phyloP scores from a whole-genome alignment of 2,888 invertebrate species.

The Ennomos erosarius region DNA sequence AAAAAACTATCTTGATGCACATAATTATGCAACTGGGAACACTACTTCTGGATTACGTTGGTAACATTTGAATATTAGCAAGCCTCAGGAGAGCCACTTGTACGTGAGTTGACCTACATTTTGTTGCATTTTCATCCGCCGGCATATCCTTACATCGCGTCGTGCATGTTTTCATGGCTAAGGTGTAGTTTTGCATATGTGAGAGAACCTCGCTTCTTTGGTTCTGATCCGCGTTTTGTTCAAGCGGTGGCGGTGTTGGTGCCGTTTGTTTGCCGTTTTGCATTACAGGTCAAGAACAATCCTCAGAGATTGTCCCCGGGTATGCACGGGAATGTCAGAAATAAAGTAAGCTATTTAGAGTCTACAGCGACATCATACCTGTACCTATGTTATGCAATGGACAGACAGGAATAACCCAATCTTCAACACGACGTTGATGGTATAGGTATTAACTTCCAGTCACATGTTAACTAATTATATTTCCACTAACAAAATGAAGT shows the following conservation, averaged over 20 bases:
- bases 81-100: conserved; percentile 26
- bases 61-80: conserved; percentile 19
- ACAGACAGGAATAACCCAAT: too few relatives aligned
- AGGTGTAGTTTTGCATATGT: conserved; percentile 37
- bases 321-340: conserved; percentile 42
- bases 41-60: conserved; percentile 4
- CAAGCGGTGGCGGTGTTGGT: conserved; percentile 45
- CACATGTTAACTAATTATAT: too few relatives aligned
- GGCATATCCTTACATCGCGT: conserved; percentile 22
- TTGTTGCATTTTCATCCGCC: conserved; percentile 24
- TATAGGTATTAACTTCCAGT: not conserved
- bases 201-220: conserved; percentile 48
- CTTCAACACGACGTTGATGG: not conserved
- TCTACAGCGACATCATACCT: conserved; percentile 25
- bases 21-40: not conserved
- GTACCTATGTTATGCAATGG: not conserved
- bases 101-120: conserved; percentile 27
- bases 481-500: too few relatives aligned
- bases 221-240: conserved; percentile 50
- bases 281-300: conserved; percentile 75
- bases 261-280: conserved; percentile 66
- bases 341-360: conserved; percentile 53
- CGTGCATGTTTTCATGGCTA: conserved; percentile 30
- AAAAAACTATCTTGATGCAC: too few relatives aligned
- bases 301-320: conserved; percentile 65